Evolutionary conservation across 2,797 vertebrate species (phyloP).

Genomic region (Hemibagrus guttatus): DNA sequence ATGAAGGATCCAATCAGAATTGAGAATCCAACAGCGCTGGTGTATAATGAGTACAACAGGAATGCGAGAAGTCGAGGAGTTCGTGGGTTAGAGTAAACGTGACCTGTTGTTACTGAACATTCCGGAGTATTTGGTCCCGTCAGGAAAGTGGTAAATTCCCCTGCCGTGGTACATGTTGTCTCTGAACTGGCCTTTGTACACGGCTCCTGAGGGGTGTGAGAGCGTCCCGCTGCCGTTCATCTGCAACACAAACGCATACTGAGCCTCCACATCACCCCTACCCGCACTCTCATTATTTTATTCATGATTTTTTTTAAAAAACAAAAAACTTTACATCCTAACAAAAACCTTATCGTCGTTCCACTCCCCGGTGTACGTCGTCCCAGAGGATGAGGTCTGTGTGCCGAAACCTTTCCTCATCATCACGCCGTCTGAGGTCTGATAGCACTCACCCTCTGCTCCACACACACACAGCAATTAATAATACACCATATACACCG

Average conservation of each 20-base stretch:
- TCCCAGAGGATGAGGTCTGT: conserved; percentile 72
- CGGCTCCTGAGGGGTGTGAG: conserved; percentile 80
- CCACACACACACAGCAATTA: conserved; percentile 32
- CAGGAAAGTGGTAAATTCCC: conserved; percentile 82
- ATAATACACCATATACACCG: background rate
- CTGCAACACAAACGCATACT: conserved; percentile 57
- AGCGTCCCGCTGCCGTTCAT: conserved; percentile 83
- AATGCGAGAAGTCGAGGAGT: too few relatives aligned
- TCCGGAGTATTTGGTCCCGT: conserved; percentile 77
- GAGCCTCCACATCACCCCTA: too few relatives aligned
- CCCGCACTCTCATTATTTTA: background rate
- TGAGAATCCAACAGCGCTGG: too few relatives aligned
- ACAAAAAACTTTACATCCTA: background rate
- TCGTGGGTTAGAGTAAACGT: too few relatives aligned
- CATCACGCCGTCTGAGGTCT: conserved; percentile 66
- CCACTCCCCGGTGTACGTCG: conserved; percentile 79
- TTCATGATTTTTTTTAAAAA: background rate
- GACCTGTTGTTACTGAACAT: conserved; percentile 82
- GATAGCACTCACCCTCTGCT: conserved; percentile 77
- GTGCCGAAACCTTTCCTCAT: conserved; percentile 76
- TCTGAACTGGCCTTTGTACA: conserved; percentile 85
- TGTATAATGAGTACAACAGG: too few relatives aligned
- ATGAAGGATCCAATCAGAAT: background rate
- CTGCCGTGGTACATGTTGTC: conserved; percentile 83
- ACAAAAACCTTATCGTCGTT: conserved; percentile 77